Evolutionary conservation across 2,888 invertebrate genomes (phyloP), one percentile per base, ranked within the genome.

Genomic region (Blastobasis lacticolella): DNA sequence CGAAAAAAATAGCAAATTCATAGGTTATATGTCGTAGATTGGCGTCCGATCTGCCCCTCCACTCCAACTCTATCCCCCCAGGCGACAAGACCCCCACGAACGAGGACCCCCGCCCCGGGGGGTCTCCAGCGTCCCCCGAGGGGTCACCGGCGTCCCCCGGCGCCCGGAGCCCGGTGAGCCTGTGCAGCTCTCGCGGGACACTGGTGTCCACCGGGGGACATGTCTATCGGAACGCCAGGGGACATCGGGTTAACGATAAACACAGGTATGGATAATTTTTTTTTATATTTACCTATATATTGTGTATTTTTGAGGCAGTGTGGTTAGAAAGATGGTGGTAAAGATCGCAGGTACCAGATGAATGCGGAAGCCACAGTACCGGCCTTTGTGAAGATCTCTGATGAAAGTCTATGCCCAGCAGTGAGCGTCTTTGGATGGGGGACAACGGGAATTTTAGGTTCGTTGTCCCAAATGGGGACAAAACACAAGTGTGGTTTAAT

Each of bases 131-230:
- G 4, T 58, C 54, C 5, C 64, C 53, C 37, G 58, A 68, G 0
- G 74, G 63, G 0, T 81, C 79, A 0, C 65, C 66, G 8, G 66
- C 52, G 55, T 87, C 79, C 1, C 73, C 73, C 37, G 78, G 72
- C 65, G 73, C 73, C 37, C 78, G 72, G 64, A 76, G 78, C 42
- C 77, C 78, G 1, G 49, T 73, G 3, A 78, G 79, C 48, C 80
- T 82, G 4, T 81, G 88, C 47, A 85, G 87, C 62, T 89, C 90
- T n/a, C 84, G 89, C 48, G 88, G 89, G 50, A 90, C 90, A 6
- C 78, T 90, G 1, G 89, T 90, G 44, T 90, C 90, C 1, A 77
- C 81, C 49, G 90, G 83, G 44, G 90, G 90, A 1, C 83, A 88
- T 59, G 88, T 89, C 23, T 90, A 90, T 61, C 57, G 87, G 47